A percentile compares a stretch with the other conserved stretches of the same genome.
Evolutionary conservation across 2,888 invertebrate species (phyloP).

Genomic region (Nephrocerus scutellatus): DNA sequence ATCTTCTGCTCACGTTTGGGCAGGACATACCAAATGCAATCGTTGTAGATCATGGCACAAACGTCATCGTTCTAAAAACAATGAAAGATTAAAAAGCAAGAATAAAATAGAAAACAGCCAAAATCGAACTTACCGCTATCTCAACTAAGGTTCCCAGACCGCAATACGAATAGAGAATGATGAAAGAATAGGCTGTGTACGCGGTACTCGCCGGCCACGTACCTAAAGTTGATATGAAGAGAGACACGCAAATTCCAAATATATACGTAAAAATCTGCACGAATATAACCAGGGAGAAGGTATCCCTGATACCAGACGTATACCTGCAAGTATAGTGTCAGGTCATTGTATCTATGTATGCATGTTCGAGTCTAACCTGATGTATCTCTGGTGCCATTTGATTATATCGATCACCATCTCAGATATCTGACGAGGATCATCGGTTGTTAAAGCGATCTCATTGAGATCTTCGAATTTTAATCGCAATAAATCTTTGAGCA

Average conservation of each 20-base stretch:
- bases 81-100: neutral
- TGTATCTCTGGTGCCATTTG: too few species aligned
- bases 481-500: too few species aligned
- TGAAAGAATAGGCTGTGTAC: constrained; percentile 23
- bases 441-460: too few species aligned
- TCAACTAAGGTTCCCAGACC: constrained; percentile 31
- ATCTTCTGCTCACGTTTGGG: constrained; percentile 23
- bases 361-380: too few species aligned
- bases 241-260: constrained; percentile 24
- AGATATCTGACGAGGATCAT: too few species aligned
- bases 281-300: constrained; percentile 26
- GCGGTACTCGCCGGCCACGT: constrained; percentile 31
- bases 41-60: constrained; percentile 22
- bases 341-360: too few species aligned
- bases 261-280: constrained; percentile 25
- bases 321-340: too few species aligned
- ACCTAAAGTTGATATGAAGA: constrained; percentile 27
- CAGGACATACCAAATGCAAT: constrained; percentile 29
- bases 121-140: constrained; percentile 24
- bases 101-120: too few species aligned
- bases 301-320: constrained; percentile 19
- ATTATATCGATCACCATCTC: too few species aligned
- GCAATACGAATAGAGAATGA: constrained; percentile 30
- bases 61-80: constrained; percentile 25
- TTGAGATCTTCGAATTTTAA: too few species aligned